A percentile compares a stretch with the other conserved stretches of the same genome.
phyloP scores from a whole-genome alignment of 2,888 invertebrate species.

The Chrysina gloriosa region DNA sequence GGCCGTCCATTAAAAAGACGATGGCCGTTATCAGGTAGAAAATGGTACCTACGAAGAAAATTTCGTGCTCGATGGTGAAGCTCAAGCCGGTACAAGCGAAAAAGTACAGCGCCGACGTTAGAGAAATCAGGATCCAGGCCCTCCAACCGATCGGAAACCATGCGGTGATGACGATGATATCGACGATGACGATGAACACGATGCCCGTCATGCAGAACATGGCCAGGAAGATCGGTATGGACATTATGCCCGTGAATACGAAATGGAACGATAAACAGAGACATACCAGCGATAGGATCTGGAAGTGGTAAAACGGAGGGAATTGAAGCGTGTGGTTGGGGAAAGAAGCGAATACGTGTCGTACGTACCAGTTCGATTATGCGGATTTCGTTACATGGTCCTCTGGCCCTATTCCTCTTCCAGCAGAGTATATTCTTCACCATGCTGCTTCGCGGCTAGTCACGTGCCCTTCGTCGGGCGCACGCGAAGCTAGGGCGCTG shows the following conservation, averaged over 20 bases:
- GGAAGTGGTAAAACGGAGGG: background rate
- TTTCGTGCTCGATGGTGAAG: background rate
- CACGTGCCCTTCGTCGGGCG: background rate
- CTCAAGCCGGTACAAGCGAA: conserved; percentile 43
- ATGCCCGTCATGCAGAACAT: conserved; percentile 27
- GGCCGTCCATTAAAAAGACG: conserved; percentile 44
- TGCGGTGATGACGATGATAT: conserved; percentile 42
- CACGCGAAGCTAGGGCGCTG: background rate
- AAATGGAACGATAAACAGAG: background rate
- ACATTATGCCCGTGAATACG: background rate
- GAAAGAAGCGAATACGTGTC: background rate
- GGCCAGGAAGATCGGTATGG: background rate
- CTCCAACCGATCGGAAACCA: conserved; percentile 47
- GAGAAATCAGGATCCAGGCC: conserved; percentile 49
- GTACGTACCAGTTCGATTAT: conserved; percentile 45
- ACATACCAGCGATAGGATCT: conserved; percentile 12
- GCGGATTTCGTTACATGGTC: conserved; percentile 42
- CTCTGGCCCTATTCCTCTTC: conserved; percentile 38
- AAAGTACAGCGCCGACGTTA: conserved; percentile 44
- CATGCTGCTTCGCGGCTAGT: background rate
- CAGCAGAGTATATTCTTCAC: conserved; percentile 36
- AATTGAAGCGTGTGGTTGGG: background rate
- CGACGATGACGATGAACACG: conserved; percentile 44
- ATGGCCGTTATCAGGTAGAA: conserved; percentile 37
- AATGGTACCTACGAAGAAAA: conserved; percentile 9